phyloP scores from a whole-genome alignment of 2,797 vertebrate genomes.

The Acridotheres tristis region DNA sequence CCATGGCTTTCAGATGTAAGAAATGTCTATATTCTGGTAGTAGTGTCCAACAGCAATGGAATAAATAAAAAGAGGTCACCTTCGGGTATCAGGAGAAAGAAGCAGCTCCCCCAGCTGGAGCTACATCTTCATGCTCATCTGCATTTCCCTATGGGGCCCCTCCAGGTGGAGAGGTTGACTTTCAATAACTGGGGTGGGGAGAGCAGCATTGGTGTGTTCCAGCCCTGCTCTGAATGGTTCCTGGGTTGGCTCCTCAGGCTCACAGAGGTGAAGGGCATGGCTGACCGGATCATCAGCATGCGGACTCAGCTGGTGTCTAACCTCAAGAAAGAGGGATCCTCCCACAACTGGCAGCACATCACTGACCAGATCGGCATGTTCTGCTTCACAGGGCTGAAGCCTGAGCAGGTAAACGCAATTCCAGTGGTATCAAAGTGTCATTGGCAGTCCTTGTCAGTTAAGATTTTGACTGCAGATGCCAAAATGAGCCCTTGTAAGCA shows the following conservation, averaged over 20 bases:
- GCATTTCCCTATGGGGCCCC: not conserved
- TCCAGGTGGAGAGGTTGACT: not conserved
- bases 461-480: not conserved
- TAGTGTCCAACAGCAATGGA: not conserved
- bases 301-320: conserved; percentile 89
- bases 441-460: not conserved
- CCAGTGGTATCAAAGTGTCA: not conserved
- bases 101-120: not conserved
- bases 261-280: conserved; percentile 93
- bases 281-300: conserved; percentile 95
- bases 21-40: not conserved
- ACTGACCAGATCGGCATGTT: conserved; percentile 99
- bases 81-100: not conserved
- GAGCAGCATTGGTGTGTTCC: not conserved
- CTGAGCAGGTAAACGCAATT: conserved; percentile 85
- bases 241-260: conserved; percentile 79
- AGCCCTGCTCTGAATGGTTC: not conserved
- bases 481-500: not conserved
- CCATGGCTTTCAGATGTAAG: not conserved
- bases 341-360: conserved; percentile 95
- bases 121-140: not conserved
- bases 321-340: conserved; percentile 93
- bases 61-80: not conserved
- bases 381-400: conserved; percentile 96
- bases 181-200: not conserved